Percentiles rank a stretch among this genome's conserved stretches.
phyloP scores from a whole-genome alignment of 2,797 vertebrate genomes.

The Enteromius afrohamiltoni region DNA sequence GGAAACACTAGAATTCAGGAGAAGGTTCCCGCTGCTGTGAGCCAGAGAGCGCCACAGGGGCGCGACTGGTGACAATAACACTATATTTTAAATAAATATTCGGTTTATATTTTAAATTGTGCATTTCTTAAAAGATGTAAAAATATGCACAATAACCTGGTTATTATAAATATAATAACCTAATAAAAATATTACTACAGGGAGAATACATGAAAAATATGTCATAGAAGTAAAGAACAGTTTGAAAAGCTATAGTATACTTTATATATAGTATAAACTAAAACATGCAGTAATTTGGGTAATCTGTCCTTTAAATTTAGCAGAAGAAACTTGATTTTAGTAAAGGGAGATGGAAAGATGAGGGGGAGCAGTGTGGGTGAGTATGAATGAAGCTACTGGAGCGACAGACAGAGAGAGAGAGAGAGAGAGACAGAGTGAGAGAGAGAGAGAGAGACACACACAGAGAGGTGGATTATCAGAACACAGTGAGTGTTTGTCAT shows the following conservation, averaged over 20 bases:
- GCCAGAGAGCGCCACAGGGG: too few species aligned
- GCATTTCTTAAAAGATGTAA: too few species aligned
- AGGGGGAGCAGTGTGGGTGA: constrained; percentile 15
- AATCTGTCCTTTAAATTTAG: neutral
- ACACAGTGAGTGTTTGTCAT: neutral
- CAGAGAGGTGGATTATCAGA: constrained; percentile 8
- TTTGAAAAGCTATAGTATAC: neutral
- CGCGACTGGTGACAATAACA: too few species aligned
- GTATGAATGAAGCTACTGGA: constrained; percentile 22
- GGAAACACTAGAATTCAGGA: too few species aligned
- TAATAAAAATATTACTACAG: neutral
- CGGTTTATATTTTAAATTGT: neutral
- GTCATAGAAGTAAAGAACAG: neutral
- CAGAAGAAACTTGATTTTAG: constrained; percentile 8
- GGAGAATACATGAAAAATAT: neutral
- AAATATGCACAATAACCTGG: too few species aligned
- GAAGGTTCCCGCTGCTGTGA: too few species aligned
- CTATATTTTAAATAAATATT: neutral
- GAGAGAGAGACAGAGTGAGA: too few species aligned
- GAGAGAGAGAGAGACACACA: neutral
- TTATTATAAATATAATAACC: too few species aligned
- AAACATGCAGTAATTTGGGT: neutral
- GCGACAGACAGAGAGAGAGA: neutral
- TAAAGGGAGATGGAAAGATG: constrained; percentile 11
- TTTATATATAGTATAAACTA: too few species aligned